Evolutionary conservation across 2,797 vertebrate genomes (phyloP).

Genomic region (Euthynnus affinis): DNA sequence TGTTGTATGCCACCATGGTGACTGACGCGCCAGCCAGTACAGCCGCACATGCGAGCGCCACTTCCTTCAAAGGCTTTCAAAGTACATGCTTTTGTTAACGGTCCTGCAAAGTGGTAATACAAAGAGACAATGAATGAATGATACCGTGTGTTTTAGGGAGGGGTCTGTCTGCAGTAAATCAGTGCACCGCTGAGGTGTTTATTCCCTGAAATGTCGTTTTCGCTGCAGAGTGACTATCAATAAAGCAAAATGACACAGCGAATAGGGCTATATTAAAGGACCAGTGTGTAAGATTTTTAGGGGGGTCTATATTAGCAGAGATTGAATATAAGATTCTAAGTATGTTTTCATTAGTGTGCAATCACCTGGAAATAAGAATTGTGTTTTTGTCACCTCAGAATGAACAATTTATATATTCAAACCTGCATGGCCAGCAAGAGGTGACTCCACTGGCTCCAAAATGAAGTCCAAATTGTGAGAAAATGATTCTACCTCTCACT

Average conservation of each 20-base stretch:
- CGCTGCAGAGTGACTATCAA: neutral
- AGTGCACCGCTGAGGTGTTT: too few species aligned
- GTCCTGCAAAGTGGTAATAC: neutral
- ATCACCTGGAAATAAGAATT: too few species aligned
- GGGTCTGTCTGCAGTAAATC: neutral
- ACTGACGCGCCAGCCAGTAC: slow-evolving; percentile 76
- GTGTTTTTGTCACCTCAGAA: too few species aligned
- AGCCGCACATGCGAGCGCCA: fast-evolving
- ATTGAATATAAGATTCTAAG: too few species aligned
- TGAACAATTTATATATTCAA: too few species aligned
- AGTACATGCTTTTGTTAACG: slow-evolving; percentile 27
- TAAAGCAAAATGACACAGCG: neutral
- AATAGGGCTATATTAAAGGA: neutral
- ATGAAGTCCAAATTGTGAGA: too few species aligned
- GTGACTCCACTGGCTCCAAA: too few species aligned
- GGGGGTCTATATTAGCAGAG: too few species aligned
- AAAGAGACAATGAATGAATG: neutral
- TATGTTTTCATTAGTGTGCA: too few species aligned
- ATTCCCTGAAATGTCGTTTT: fast-evolving
- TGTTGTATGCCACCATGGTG: slow-evolving; percentile 89
- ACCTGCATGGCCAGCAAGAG: too few species aligned
- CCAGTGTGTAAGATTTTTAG: too few species aligned
- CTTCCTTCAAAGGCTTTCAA: slow-evolving; percentile 51
- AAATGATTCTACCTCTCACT: too few species aligned
- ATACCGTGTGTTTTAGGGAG: neutral